Percentiles rank a stretch among this genome's conserved stretches.
These are phyloP conservation scores for Tenrec ecaudatus DNA, from an alignment of 2,113 vertebrate genomes.

Conservation along the genomic window DNA sequence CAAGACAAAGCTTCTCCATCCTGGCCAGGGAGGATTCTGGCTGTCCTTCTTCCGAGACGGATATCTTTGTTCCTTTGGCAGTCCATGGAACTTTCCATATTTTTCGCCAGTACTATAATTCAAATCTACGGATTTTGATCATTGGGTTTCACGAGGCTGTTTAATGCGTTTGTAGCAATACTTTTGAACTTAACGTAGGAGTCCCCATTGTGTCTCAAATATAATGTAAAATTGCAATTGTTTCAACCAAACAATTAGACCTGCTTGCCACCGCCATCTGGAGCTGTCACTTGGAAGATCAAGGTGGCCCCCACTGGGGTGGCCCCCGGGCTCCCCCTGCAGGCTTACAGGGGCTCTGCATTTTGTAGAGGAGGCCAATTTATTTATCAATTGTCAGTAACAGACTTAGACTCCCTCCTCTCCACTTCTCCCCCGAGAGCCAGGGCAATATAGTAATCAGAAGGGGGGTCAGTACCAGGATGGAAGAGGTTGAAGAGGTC, in stretches of 20 bases:
- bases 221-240: conserved; percentile 5
- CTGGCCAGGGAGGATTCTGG: no score
- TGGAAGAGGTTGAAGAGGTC: not conserved
- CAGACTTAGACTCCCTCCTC: not conserved
- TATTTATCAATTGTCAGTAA: accelerated
- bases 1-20: no score
- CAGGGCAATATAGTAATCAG: not conserved
- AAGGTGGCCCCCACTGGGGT: accelerated
- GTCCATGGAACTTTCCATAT: no score
- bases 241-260: not conserved
- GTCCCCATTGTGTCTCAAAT: not conserved
- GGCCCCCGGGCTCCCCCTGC: conserved; percentile 49
- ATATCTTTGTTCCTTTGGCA: no score
- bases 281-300: not conserved
- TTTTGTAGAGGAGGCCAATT: not conserved
- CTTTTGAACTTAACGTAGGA: not conserved
- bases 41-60: no score
- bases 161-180: no score
- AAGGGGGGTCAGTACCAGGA: not conserved
- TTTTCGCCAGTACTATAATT: no score
- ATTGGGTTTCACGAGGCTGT: no score
- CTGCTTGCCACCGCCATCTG: not conserved
- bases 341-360: not conserved
- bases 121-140: no score
- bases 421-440: not conserved